Base-by-base conservation (phyloP, 2,113 vertebrate genomes). In the Marmota flaviventris region DNA sequence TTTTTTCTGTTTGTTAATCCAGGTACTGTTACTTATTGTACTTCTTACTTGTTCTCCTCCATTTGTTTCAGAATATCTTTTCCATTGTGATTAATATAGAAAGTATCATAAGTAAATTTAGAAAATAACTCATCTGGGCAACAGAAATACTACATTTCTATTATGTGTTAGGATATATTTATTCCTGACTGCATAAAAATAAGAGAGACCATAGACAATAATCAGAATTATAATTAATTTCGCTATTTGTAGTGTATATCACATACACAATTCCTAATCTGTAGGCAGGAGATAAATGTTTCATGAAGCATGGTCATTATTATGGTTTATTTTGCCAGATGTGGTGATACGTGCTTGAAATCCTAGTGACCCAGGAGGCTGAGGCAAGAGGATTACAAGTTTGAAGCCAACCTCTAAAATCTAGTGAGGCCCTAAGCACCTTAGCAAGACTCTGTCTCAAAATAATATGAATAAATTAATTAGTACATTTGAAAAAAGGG, bases 151-250 rank as follows among this genome's bases (percentile, higher is more conserved):
- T 76, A n/a, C 97, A 95, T 97, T 98, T 98, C 72, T 97, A 14
- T 96, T 91, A 89, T 92, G 96, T 58, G 78, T 29, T 95, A 89
- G 84, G 91, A 85, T 93, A 81, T 77, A 93, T 95, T 97, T 92
- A 96, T 96, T 98, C 53, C 92, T 63, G 96, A 83, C 32, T 95
- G 73, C 90, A 51, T 91, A 97, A 98, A 84, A 91, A 96, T 83
- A 94, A 98, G 58, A 89, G 95, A 94, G 67, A 97, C 76, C 27
- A 73, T 87, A 88, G 53, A 58, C 63, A 97, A 94, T 92, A 98
- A 94, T 70, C 93, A 84, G 97, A 97, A 94, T 95, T 61, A 96
- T 83, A 97, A 96, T 97, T 94, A 97, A 97, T 97, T 96, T 96
- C 83, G 37, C 12, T 95, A 75, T 95, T 63, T 98, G 48, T 97